These are phyloP conservation scores for Sandelia bainsii DNA, from an alignment of 2,797 vertebrate species.

Conservation along the genomic window DNA sequence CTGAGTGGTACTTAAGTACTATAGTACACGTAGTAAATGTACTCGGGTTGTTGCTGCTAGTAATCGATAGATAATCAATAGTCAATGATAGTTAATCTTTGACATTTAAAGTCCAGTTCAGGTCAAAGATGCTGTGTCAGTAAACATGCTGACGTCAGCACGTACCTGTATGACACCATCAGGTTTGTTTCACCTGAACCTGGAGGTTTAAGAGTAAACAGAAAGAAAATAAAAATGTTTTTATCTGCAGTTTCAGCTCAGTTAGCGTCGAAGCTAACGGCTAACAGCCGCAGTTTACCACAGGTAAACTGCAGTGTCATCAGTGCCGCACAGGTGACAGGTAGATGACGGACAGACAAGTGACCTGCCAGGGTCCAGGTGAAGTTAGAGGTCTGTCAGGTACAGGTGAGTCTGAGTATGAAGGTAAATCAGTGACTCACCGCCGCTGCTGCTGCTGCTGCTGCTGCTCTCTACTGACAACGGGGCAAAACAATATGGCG, in stretches of 20 bases:
- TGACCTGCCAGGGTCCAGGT: constrained; percentile 4
- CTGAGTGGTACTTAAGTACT: not conserved
- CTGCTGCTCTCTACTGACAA: constrained; percentile 58
- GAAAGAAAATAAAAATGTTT: not conserved
- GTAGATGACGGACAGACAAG: not conserved
- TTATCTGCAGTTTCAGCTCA: not conserved
- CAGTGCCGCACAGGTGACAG: constrained; percentile 14
- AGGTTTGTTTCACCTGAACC: not conserved
- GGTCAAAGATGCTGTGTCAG: not conserved
- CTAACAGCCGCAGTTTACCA: constrained; percentile 14
- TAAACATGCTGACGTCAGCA: not conserved
- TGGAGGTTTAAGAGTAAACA: not conserved
- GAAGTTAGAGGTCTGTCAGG: not conserved
- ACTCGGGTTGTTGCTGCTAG: no score
- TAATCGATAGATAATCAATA: not conserved
- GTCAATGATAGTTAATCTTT: not conserved
- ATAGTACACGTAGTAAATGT: no score
- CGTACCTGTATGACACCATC: not conserved
- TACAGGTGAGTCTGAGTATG: not conserved
- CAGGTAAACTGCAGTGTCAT: constrained; percentile 3
- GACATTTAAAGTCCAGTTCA: not conserved
- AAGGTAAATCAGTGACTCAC: constrained; percentile 29
- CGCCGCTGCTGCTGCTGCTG: constrained; percentile 1
- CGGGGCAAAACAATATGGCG: constrained; percentile 79
- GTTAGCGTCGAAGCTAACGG: constrained; percentile 38